A percentile compares a stretch with the other conserved stretches of the same genome.
Evolutionary conservation across 2,888 invertebrate species (phyloP).

Genomic region (Hanleya hanleyi): DNA sequence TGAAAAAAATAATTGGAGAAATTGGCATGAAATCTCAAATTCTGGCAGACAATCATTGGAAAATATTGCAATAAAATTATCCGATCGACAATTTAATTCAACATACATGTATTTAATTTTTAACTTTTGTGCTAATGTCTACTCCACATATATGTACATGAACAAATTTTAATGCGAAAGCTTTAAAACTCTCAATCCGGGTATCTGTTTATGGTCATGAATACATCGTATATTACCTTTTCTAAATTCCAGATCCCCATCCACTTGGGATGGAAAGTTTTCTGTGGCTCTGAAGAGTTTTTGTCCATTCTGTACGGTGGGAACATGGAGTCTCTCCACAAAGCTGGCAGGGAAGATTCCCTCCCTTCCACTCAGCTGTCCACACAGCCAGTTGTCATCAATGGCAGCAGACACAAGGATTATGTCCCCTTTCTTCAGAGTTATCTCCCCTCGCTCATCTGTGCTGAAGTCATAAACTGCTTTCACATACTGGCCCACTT

Average conservation of each 20-base stretch:
- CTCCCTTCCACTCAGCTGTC: constrained; percentile 44
- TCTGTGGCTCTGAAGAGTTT: constrained; percentile 63
- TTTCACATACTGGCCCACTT: constrained; percentile 59
- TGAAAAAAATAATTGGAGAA: constrained; percentile 40
- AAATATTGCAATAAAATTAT: too few relatives aligned
- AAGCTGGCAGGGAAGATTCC: constrained; percentile 68
- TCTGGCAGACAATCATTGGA: too few relatives aligned
- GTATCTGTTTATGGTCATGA: too few relatives aligned
- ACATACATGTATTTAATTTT: too few relatives aligned
- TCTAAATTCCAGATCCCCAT: constrained; percentile 63
- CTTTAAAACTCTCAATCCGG: too few relatives aligned
- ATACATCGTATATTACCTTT: constrained; percentile 54
- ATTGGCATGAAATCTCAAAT: too few relatives aligned
- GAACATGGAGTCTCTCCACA: constrained; percentile 59
- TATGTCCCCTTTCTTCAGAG: constrained; percentile 59
- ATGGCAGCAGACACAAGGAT: constrained; percentile 54
- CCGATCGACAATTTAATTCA: too few relatives aligned
- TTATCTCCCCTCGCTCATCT: constrained; percentile 59
- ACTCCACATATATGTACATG: too few relatives aligned
- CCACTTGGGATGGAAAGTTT: constrained; percentile 60
- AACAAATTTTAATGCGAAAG: too few relatives aligned
- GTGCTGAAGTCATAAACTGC: constrained; percentile 65
- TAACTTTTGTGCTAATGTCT: too few relatives aligned
- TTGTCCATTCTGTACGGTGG: constrained; percentile 51
- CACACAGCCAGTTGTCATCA: constrained; percentile 68